Conservation (phyloP, 2,797 vertebrate genomes). For the Urophycis tenuis region DNA sequence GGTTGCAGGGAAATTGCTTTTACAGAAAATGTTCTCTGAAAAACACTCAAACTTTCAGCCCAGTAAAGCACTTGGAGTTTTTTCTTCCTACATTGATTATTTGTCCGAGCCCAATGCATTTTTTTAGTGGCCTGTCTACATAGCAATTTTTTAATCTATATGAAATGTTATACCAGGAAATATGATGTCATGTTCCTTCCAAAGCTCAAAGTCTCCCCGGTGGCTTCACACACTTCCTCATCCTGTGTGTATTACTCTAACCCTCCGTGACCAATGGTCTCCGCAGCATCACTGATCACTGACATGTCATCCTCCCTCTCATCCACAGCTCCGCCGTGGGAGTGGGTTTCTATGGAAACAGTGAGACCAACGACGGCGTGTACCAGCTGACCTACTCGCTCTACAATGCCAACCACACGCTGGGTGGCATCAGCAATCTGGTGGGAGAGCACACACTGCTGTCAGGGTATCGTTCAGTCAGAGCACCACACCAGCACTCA, state of each 20-base stretch:
- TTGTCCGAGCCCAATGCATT: not conserved
- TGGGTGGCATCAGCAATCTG: constrained; percentile 79
- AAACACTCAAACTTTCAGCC: not conserved
- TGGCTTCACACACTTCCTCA: not conserved
- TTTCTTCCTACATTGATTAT: not conserved
- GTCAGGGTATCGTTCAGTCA: too few relatives aligned
- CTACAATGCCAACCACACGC: constrained; percentile 87
- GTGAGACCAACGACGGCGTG: constrained; percentile 89
- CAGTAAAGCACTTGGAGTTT: not conserved
- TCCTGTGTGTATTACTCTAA: not conserved
- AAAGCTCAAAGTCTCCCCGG: not conserved
- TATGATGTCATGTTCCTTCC: not conserved
- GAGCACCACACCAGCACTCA: too few relatives aligned
- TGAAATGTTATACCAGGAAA: not conserved
- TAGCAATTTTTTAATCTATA: not conserved
- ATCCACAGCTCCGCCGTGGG: constrained; percentile 80
- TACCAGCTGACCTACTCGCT: constrained; percentile 91
- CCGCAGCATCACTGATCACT: not conserved
- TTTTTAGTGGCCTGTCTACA: not conserved
- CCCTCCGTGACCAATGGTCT: not conserved
- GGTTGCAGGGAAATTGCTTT: not conserved
- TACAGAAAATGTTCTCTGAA: not conserved
- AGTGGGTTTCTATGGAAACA: constrained; percentile 96
- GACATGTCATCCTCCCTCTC: not conserved
- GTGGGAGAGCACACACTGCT: constrained; percentile 70